Conservation (phyloP, 2,113 vertebrate genomes). For the Ramphastos sulfuratus region DNA sequence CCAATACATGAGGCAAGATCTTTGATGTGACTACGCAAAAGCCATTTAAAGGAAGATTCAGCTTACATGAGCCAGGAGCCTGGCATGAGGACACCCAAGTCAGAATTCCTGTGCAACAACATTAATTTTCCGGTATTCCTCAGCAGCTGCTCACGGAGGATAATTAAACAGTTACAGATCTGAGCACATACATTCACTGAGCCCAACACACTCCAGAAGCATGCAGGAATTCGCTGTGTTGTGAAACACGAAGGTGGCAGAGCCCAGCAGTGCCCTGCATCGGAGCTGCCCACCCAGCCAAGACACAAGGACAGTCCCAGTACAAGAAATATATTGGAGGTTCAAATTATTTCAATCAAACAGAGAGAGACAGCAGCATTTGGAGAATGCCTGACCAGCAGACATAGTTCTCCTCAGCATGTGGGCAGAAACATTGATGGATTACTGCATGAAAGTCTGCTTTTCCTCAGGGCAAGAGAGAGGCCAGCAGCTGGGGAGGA, state of each 20-base stretch:
- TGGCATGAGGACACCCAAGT: not conserved
- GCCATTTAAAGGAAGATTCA: not conserved
- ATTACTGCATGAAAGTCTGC: not conserved
- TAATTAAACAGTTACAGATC: not conserved
- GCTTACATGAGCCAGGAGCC: not conserved
- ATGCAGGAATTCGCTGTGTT: not conserved
- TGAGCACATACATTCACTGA: fast-evolving
- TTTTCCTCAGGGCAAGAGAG: not conserved
- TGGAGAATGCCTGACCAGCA: not conserved
- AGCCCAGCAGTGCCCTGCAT: not conserved
- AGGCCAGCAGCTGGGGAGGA: not conserved
- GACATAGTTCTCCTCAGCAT: not conserved
- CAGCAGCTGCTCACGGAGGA: not conserved
- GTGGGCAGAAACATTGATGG: not conserved
- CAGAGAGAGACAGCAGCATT: not conserved
- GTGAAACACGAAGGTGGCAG: not conserved
- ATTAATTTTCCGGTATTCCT: not conserved
- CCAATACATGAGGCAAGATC: not conserved
- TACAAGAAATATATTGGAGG: not conserved
- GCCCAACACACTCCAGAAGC: not conserved
- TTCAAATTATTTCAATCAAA: not conserved
- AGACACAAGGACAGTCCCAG: not conserved
- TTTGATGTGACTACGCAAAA: not conserved
- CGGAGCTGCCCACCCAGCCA: not conserved
- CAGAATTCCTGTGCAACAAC: not conserved